phyloP scores from a whole-genome alignment of 1,140 invertebrate genomes.

The Sycophaga agraensis region DNA sequence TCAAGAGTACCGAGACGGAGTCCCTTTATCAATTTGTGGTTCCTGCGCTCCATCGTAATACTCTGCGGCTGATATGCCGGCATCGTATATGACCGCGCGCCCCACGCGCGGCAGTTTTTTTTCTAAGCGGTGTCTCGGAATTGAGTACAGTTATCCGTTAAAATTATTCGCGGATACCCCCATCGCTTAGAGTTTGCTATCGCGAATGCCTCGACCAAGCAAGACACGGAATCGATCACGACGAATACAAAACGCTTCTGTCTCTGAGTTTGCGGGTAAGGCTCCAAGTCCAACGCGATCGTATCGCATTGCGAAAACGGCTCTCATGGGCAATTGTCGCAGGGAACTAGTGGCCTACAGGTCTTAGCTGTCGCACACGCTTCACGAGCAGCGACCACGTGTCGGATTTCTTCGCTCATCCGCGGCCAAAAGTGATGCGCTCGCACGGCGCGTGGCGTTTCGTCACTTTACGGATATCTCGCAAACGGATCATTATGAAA shows the following conservation, averaged over 20 bases:
- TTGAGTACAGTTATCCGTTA: neutral
- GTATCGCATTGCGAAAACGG: neutral
- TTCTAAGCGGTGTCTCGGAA: neutral
- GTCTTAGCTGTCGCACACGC: neutral
- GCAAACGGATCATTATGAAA: conserved; percentile 30
- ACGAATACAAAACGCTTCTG: conserved; percentile 20
- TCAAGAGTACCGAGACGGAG: too few species aligned
- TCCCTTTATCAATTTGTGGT: too few species aligned
- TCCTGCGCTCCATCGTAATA: neutral
- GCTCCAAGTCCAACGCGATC: neutral
- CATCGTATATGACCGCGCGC: neutral
- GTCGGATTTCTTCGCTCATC: neutral
- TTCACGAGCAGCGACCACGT: neutral
- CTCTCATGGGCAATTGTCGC: neutral
- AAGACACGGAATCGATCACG: conserved; percentile 17
- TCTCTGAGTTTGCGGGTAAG: conserved; percentile 2
- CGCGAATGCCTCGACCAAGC: conserved; percentile 28
- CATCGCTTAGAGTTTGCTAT: neutral
- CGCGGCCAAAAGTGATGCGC: conserved; percentile 25
- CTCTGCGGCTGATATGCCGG: neutral
- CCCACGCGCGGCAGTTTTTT: neutral
- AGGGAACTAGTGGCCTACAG: neutral
- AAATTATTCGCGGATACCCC: neutral
- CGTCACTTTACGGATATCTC: conserved; percentile 30
- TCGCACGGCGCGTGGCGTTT: conserved; percentile 29